These are phyloP conservation scores for Luscinia luscinia DNA, from an alignment of 2,797 vertebrate species.

Conservation along the genomic window DNA sequence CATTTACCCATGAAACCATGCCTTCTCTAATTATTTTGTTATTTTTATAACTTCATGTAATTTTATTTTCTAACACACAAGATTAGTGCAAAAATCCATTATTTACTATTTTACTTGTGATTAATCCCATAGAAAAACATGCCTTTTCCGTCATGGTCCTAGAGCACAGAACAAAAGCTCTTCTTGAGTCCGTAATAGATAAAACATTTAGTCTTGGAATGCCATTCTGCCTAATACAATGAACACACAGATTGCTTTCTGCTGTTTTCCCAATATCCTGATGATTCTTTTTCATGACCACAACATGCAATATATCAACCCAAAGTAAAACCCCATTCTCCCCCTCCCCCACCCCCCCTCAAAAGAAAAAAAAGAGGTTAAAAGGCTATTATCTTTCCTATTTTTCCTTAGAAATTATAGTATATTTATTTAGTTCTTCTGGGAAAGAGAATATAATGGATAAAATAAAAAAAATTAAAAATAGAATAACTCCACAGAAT, in stretches of 20 bases:
- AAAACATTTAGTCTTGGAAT: not conserved
- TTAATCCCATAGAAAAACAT: not conserved
- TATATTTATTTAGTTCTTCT: not conserved
- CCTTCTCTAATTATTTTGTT: not conserved
- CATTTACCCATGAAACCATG: not conserved
- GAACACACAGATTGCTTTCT: not conserved
- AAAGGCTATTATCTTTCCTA: not conserved
- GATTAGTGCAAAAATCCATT: not conserved
- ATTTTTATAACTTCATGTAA: not conserved
- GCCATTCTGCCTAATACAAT: not conserved
- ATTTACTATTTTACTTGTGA: not conserved
- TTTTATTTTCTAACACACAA: not conserved
- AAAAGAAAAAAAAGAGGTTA: not conserved
- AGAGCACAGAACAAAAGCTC: not conserved
- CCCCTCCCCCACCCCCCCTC: accelerated
- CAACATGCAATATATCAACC: not conserved
- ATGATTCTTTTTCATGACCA: not conserved
- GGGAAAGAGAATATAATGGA: not conserved
- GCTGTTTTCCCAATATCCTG: not conserved
- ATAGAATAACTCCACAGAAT: not conserved
- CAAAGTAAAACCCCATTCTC: not conserved
- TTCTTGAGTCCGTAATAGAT: not conserved
- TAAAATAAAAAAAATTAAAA: not conserved
- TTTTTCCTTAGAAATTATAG: not conserved
- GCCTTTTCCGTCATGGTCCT: not conserved